These are phyloP conservation scores for Hypena proboscidalis DNA, from an alignment of 2,888 invertebrate genomes.

Conservation along the genomic window DNA sequence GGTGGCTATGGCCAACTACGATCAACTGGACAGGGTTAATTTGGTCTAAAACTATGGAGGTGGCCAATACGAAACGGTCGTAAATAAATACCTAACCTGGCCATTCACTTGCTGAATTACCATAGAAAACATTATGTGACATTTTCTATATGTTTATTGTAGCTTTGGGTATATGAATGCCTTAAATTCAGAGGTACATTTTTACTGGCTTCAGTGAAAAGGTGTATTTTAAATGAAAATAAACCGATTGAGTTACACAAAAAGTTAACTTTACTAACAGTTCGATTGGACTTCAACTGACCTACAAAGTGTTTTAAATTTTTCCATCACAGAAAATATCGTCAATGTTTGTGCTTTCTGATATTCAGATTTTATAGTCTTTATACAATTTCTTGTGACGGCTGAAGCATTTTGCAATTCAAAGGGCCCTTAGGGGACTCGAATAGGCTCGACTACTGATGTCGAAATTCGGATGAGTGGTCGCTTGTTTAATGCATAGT, in stretches of 20 bases:
- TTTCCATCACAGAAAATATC: too few relatives aligned
- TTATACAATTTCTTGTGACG: conserved; percentile 62
- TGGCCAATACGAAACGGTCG: conserved; percentile 16
- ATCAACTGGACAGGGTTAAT: conserved; percentile 37
- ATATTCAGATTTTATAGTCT: too few relatives aligned
- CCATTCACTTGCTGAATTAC: conserved; percentile 31
- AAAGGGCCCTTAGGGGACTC: conserved; percentile 56
- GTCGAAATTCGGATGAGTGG: conserved; percentile 55
- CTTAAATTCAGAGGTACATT: too few relatives aligned
- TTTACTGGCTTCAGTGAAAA: too few relatives aligned
- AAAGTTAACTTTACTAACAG: too few relatives aligned
- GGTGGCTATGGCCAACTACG: conserved; percentile 34
- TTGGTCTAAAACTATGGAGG: conserved; percentile 37
- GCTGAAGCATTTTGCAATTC: conserved; percentile 66
- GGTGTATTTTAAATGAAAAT: too few relatives aligned
- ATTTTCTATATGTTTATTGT: too few relatives aligned
- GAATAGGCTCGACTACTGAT: conserved; percentile 55
- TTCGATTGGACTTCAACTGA: too few relatives aligned
- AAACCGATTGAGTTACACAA: too few relatives aligned
- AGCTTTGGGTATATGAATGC: too few relatives aligned
- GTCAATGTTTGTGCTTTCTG: too few relatives aligned
- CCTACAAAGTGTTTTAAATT: too few relatives aligned
- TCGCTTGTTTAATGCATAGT: conserved; percentile 51
- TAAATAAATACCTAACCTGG: conserved; percentile 37
- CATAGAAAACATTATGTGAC: conserved; percentile 24